Evolutionary conservation across 1,140 invertebrate species (phyloP), one percentile per base, ranked within the genome.

Genomic region (Drosophila virilis): DNA sequence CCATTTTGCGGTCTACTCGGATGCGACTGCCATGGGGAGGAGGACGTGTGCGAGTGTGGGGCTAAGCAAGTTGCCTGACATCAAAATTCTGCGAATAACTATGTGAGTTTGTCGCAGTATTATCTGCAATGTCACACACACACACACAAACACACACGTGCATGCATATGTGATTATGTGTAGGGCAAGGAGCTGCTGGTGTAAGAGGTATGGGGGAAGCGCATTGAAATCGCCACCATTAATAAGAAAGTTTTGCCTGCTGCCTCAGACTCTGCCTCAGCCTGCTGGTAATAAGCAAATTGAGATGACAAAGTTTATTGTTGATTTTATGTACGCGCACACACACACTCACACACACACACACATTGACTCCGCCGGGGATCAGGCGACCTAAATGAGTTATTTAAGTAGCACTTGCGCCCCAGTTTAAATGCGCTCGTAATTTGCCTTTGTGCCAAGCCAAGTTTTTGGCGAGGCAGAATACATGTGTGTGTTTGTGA

Each of bases 301-400:
- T 88, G 84, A 88, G 84, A 88, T 88, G 84, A 80, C 84, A 88
- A 88, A 88, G 66, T 88, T 88, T 88, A 88, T 88, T 88, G 84
- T 88, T 88, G 84, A 88, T 88, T 89, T 88, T 88, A 82, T 83
- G 77, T 68, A 22, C 40, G 43, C 69, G 12, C 51, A 17, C 57
- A 61, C 40, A 74, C 54, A 62, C 50, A 57, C 40, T 62, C 54
- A 62, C 51, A 57, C n/a, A 43, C 38, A 66, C 46, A 52, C 50
- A 57, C 37, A 77, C 40, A 48, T 65, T 4, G 57, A 54, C 68
- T 83, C 76, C 45, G 51, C 12, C 46, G 74, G 69, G 76, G 80
- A 72, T 82, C 66, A 79, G 71, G 50, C 64, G 68, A 75, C 77
- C 84, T 88, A 88, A 88, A 88, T 88, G 84, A 88, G 84, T 88